These are phyloP conservation scores for Oceanodroma leucorhoa DNA, from an alignment of 2,797 vertebrate genomes.

Conservation along the genomic window DNA sequence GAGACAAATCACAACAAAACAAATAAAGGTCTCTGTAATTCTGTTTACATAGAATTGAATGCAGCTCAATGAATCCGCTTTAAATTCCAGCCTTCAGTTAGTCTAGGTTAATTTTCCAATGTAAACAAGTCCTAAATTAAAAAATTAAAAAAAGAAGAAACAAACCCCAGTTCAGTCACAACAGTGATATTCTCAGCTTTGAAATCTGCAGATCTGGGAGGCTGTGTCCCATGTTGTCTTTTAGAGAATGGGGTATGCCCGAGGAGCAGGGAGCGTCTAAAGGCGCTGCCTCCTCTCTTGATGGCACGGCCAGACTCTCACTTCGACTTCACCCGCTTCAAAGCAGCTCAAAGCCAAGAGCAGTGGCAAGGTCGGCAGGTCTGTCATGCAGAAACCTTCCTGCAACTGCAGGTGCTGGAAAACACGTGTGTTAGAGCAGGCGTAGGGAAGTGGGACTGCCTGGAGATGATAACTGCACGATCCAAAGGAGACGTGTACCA, in stretches of 20 bases:
- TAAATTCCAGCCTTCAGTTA: not conserved
- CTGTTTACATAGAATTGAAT: not conserved
- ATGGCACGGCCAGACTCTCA: not conserved
- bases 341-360: not conserved
- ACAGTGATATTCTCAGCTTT: not conserved
- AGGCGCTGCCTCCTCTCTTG: fast-evolving
- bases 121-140: not conserved
- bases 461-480: not conserved
- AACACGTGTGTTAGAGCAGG: not conserved
- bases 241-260: not conserved
- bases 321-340: not conserved
- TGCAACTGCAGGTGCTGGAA: not conserved
- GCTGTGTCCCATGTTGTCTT: not conserved
- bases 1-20: not conserved
- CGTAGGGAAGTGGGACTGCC: not conserved
- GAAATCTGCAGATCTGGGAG: not conserved
- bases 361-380: not conserved
- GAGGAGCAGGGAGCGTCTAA: not conserved
- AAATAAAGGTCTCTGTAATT: not conserved
- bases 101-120: not conserved
- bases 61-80: not conserved
- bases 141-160: not conserved
- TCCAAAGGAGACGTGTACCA: not conserved
- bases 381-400: not conserved
- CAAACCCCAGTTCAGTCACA: not conserved